Evolutionary conservation across 2,113 vertebrate species (phyloP), one percentile per base, ranked within the genome.

Genomic region (Cinclus cinclus): DNA sequence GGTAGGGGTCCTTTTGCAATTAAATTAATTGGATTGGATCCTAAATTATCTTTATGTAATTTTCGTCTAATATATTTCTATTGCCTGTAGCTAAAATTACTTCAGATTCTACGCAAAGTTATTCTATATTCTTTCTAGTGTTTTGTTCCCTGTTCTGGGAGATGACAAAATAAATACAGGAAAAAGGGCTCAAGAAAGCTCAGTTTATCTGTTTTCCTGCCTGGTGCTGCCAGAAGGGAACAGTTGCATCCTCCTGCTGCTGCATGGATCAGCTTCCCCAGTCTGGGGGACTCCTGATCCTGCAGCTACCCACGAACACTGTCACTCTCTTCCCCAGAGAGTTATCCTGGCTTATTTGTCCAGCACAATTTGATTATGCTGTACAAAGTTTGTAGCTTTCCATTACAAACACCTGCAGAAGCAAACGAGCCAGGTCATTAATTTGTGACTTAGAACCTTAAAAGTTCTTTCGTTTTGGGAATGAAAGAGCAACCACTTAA

Each of bases 241-340:
- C 1, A 3, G 53, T 42, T 3, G 6, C 35, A 81, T 47, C 31
- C 47, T 71, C 25, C 76, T 37, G 5, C 25, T 50, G 35, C 33
- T 64, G 31, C 0, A 0, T 13, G 14, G 55, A 4, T 53, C 18
- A 27, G 2, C 27, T 42, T 78, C 46, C 28, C 21, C 30, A 24
- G 47, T 3, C 25, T 44, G 33, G 7, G 13, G 33, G 28, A 9
- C 24, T 68, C 25, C 30, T 83, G 55, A 5, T n/a, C 42, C 50
- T 25, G 44, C 47, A 47, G 47, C 47, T 47, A 23, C 21, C 47
- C 47, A 47, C 22, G 12, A 47, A 47, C 47, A 3, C 15, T 20
- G 47, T 15, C 9, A 0, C 10, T 56, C 9, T 62, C 35, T 24
- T 49, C 42, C 56, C 27, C 30, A 15, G 35, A 64, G 59, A 22